Conservation (phyloP, 2,113 vertebrate species). For the Beaufortia kweichowensis region DNA sequence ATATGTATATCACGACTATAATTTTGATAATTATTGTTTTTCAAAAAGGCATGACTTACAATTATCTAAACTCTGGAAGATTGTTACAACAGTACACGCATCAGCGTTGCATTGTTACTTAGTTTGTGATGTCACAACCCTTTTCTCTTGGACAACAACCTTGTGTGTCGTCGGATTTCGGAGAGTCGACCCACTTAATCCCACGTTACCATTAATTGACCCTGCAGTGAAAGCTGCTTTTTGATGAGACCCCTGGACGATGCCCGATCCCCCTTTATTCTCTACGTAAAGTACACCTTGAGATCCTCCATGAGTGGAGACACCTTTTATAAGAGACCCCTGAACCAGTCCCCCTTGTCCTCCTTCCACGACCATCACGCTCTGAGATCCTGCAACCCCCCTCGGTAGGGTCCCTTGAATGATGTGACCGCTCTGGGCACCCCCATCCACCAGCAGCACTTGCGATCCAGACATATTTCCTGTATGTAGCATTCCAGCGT, state of each 20-base stretch:
- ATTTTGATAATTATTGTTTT: too few relatives aligned
- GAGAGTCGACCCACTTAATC: background rate
- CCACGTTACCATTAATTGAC: slow-evolving; percentile 31
- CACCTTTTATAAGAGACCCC: slow-evolving; percentile 30
- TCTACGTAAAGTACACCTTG: slow-evolving; percentile 31
- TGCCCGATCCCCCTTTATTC: slow-evolving; percentile 42
- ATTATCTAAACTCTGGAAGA: background rate
- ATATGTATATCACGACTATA: background rate
- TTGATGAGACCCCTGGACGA: slow-evolving; percentile 39
- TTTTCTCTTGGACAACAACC: slow-evolving; percentile 49
- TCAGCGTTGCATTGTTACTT: background rate
- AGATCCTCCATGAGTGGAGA: slow-evolving; percentile 44
- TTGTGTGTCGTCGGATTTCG: slow-evolving; percentile 25
- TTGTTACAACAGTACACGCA: background rate
- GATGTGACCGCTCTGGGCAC: slow-evolving; percentile 44
- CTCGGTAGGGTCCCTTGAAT: slow-evolving; percentile 54
- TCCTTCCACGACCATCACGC: slow-evolving; percentile 57
- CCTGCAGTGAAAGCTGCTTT: background rate
- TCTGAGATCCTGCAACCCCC: slow-evolving; percentile 56
- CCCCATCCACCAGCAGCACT: slow-evolving; percentile 63
- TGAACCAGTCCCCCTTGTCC: slow-evolving; percentile 45
- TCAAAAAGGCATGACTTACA: background rate
- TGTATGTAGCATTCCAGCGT: slow-evolving; percentile 54
- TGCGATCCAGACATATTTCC: slow-evolving; percentile 63
- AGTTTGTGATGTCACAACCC: slow-evolving; percentile 47